Percentiles rank a stretch among this genome's conserved stretches.
Evolutionary conservation across 2,797 vertebrate genomes (phyloP).

Genomic region (Poecilia gillii): DNA sequence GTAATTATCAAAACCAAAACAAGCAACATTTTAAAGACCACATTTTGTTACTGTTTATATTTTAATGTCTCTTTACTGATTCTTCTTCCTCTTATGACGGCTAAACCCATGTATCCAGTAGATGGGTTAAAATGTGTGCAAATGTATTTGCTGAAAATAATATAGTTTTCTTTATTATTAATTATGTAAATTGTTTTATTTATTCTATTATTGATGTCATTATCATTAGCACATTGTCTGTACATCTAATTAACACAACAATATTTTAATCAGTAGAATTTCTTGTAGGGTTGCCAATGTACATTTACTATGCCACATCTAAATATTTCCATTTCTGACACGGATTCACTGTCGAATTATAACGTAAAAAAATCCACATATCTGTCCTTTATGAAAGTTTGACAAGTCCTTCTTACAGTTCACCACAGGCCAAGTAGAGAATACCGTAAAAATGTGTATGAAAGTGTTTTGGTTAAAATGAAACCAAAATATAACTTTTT

Average conservation of each 20-base stretch:
- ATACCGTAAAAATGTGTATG: neutral
- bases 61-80: neutral
- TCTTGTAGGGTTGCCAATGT: neutral
- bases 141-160: neutral
- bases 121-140: neutral
- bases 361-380: neutral
- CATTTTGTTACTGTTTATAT: neutral
- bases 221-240: neutral
- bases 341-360: neutral
- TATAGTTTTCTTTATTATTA: neutral
- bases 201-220: neutral
- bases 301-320: neutral
- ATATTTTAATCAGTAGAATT: neutral
- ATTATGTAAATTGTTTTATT: neutral
- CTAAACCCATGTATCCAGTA: neutral
- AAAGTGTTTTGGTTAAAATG: neutral
- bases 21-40: neutral
- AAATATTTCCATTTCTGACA: neutral
- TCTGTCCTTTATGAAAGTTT: neutral
- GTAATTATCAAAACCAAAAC: neutral
- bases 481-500: neutral
- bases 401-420: neutral
- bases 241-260: neutral
- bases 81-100: neutral
- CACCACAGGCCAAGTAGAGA: neutral